A percentile compares a stretch with the other conserved stretches of the same genome.
These are phyloP conservation scores for Rhea pennata DNA, from an alignment of 2,113 vertebrate genomes.

Conservation along the genomic window DNA sequence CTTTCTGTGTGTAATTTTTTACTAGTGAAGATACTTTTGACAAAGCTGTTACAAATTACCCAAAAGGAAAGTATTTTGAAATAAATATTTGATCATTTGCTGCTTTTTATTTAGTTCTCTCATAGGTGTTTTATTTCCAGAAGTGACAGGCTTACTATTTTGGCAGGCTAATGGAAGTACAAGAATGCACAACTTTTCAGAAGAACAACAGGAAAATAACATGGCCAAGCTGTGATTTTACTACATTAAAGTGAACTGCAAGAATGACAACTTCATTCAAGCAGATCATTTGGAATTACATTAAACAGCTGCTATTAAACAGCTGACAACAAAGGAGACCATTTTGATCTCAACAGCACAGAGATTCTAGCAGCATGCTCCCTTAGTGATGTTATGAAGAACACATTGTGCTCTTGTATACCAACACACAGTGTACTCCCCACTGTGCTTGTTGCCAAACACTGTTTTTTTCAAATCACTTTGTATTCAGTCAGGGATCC, in stretches of 20 bases:
- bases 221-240: conserved; percentile 13
- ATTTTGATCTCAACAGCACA: conserved; percentile 68
- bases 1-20: background rate
- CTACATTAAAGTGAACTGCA: conserved; percentile 74
- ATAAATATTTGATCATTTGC: background rate
- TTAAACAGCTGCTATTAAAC: conserved; percentile 81
- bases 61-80: background rate
- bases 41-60: background rate
- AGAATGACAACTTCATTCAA: conserved; percentile 80
- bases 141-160: background rate
- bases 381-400: conserved; percentile 67
- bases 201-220: conserved; percentile 43
- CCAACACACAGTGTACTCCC: conserved; percentile 74
- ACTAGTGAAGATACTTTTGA: background rate
- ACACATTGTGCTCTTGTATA: conserved; percentile 74
- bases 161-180: background rate
- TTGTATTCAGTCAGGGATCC: conserved; percentile 76
- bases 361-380: conserved; percentile 65
- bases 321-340: conserved; percentile 75
- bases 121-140: background rate
- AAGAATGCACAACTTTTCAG: conserved; percentile 10
- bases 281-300: conserved; percentile 80
- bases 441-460: conserved; percentile 81
- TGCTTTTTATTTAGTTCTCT: background rate
- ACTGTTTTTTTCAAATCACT: conserved; percentile 75